Evolutionary conservation across 2,113 vertebrate species (phyloP), one percentile per base, ranked within the genome.

Genomic region (Scopus umbretta): DNA sequence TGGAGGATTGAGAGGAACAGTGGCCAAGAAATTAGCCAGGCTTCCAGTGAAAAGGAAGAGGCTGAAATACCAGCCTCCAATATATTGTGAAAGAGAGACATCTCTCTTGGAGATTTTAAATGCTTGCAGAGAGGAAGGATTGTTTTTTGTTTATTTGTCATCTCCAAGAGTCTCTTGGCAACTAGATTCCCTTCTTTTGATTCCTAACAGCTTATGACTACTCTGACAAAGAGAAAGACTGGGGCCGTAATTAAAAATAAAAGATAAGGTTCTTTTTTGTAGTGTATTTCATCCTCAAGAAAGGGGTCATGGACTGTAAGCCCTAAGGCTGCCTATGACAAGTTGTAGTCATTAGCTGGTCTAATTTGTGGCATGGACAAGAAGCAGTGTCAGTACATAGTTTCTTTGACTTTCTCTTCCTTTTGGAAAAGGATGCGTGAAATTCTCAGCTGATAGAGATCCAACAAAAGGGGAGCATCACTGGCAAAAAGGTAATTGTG

Each of bases 251-350:
- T 50, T 85, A 59, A 68, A 62, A 79, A 85, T 61, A 75, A 70
- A 36, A 38, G 0, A 25, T 8, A 45, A 50, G 5, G 3, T 71
- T 70, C 7, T 80, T 75, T 75, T 86, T 86, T 36, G 34, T 32
- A 52, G 8, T 59, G 9, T 2, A 5, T 93, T 86, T 88, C 2
- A 0, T 67, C 67, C 20, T 25, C 32, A 66, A 29, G 55, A 56
- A 67, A 40, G 40, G 8, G 10, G 22, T 22, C 42, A 47, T 10
- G 3, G 16, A 55, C 23, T 70, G 10, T 29, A 65, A 49, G 26
- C 26, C n/a, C n/a, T 71, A 43, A n/a, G n/a, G 22, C 47, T 70
- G 11, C 27, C 21, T 63, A 0, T 53, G 42, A 45, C 0, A 0
- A 76, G 6, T 83, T 90, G 18, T 72, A 4, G 42, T 42, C 42